Conservation (phyloP, 1,140 invertebrate species). For the Tachypleus tridentatus region DNA sequence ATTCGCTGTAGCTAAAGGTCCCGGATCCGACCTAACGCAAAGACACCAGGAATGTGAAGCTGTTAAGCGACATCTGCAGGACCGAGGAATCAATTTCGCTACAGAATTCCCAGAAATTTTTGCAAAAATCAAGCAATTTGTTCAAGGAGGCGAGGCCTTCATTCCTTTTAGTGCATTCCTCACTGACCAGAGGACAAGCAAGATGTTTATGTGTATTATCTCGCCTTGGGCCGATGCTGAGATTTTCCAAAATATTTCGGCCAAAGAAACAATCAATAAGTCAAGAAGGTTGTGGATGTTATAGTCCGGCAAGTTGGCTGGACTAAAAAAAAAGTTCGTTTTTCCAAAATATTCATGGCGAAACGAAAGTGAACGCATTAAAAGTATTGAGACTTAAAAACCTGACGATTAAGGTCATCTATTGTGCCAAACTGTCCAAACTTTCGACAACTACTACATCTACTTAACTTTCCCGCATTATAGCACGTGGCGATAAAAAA, state of each 20-base stretch:
- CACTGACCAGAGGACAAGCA: slow-evolving; percentile 58
- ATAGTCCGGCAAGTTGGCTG: too few relatives aligned
- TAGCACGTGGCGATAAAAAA: too few relatives aligned
- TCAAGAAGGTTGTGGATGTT: too few relatives aligned
- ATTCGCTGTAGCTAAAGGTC: slow-evolving; percentile 13
- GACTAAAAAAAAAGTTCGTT: too few relatives aligned
- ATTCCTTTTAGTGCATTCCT: slow-evolving; percentile 78
- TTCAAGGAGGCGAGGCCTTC: slow-evolving; percentile 64
- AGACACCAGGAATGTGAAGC: slow-evolving; percentile 60
- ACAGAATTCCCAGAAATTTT: slow-evolving; percentile 69
- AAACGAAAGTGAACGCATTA: too few relatives aligned
- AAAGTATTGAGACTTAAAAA: too few relatives aligned
- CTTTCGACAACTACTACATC: too few relatives aligned
- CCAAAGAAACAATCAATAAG: slow-evolving; percentile 1
- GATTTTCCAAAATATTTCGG: slow-evolving; percentile 24
- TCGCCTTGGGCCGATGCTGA: slow-evolving; percentile 69
- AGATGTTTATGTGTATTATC: slow-evolving; percentile 81
- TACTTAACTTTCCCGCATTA: too few relatives aligned
- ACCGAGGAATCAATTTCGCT: slow-evolving; percentile 60
- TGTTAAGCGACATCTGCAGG: slow-evolving; percentile 60
- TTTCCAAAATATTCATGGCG: too few relatives aligned
- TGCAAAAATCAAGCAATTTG: slow-evolving; percentile 62
- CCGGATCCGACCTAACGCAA: slow-evolving; percentile 28
- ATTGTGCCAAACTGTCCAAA: too few relatives aligned
- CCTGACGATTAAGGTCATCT: too few relatives aligned